Conservation (phyloP, 53 echinoderm and acorn worm genomes). For the Patiria pectinifera region DNA sequence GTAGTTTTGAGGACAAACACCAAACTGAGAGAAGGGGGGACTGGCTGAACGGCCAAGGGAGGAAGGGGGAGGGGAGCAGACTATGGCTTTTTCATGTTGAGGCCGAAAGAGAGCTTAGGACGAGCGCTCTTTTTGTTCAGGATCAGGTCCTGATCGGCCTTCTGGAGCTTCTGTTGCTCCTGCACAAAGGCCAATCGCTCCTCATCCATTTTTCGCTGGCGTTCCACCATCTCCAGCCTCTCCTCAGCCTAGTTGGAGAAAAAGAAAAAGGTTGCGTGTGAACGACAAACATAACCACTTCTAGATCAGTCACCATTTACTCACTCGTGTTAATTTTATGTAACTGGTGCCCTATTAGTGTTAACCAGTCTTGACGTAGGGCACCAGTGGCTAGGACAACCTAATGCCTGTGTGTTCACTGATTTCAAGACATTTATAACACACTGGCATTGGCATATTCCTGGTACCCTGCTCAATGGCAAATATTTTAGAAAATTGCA, state of each 20-base stretch:
- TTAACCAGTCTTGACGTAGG: neutral
- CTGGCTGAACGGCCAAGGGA: neutral
- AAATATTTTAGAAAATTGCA: neutral
- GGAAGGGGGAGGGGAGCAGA: neutral
- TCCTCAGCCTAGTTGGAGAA: conserved; percentile 94
- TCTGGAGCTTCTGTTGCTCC: conserved; percentile 88
- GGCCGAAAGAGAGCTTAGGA: conserved; percentile 95
- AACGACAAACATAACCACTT: neutral
- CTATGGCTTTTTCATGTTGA: conserved; percentile 60
- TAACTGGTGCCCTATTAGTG: neutral
- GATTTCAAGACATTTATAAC: neutral
- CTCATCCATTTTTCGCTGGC: conserved; percentile 96
- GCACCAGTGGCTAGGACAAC: neutral
- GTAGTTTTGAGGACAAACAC: neutral
- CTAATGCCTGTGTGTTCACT: too few relatives aligned
- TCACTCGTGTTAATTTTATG: neutral
- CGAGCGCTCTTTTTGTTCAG: conserved; percentile 96
- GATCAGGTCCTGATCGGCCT: conserved; percentile 96
- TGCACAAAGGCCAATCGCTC: conserved; percentile 94
- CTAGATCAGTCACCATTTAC: neutral
- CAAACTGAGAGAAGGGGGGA: neutral
- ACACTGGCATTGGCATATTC: conserved; percentile 11
- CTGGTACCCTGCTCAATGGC: conserved; percentile 6
- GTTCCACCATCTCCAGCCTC: conserved; percentile 96
- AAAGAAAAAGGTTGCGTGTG: conserved; percentile 48